Base-by-base conservation (phyloP, 2,797 vertebrate genomes). In the Sebastes kiyomatsui region DNA sequence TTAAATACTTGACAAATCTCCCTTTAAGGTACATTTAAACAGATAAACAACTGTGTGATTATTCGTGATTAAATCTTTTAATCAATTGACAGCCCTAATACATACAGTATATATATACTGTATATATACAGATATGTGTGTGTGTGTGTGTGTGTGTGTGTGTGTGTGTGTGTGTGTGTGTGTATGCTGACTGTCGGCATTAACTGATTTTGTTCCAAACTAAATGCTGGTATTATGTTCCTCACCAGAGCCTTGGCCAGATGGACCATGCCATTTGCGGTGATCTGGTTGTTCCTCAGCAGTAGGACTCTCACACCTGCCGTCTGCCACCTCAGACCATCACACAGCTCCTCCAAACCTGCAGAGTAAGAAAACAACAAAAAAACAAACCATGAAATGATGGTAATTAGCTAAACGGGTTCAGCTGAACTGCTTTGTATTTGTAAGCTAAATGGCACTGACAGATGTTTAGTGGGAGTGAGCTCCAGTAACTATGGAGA, bases 331-430 rank as follows among this genome's bases (percentile, higher is more conserved):
- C 77, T 91, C 75, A 96, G 83, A 79, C 95, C 95, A 1, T 95
- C 94, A 81, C 95, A 96, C 65, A 96, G 86, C 79, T 96, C 96
- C 82, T 96, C 94, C 81, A 96, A 76, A 80, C 95, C 96, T 96
- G 64, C 5, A 77, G 2, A 81, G 62, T 55, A 16, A 81, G 12
- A 79, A 69, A 11, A n/a, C 30, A 71, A 23, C 55, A 49, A 46
- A 42, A 23, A n/a, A 38, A 65, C 7, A 56, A n/a, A 56, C 14
- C 20, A 69, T 4, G 2, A 12, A 30, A 42, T 23, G 27, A 56
- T 65, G 8, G 4, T 23, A 59, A 62, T 56, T 7, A 59, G 7
- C 46, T 58, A 8, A 79, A 66, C 9, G 8, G 30, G 20, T 35
- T 64, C 3, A 64, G 59, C 11, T 64, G 28, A 18, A 20, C 56